Base-by-base conservation (phyloP, 2,113 vertebrate species). In the Dolichotis patagonum region DNA sequence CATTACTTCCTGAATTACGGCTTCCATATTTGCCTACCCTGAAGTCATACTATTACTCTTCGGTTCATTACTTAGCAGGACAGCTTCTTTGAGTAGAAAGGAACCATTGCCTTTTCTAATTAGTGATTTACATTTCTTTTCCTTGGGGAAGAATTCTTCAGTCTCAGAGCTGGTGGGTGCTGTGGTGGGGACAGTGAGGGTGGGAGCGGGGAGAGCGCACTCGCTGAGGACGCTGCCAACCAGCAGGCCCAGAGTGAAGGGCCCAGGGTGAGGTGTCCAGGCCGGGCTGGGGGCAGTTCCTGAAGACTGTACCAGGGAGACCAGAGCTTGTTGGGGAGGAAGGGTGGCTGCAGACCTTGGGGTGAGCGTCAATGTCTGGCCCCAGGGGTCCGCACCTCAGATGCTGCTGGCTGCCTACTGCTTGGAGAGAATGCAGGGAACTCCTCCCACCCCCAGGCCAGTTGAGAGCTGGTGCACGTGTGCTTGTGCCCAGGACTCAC, bases 61-160 rank as follows among this genome's bases (percentile, higher is more conserved):
- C 38, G 85, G 71, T 94, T 96, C 96, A 87, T 96, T 96, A 89
- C 96, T 90, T 96, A 96, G 43, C 84, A 63, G 90, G 95, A 88
- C 73, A 41, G 94, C 62, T 54, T 93, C 94, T 96, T 82, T 35
- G 89, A 93, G 92, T 43, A 49, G 91, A 43, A 93, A 26, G 60
- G 94, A 90, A 43, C 83, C 10, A 0, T 80, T 84, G 95, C 95
- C 73, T 97, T 88, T 96, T 91, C 82, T 89, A 96, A 97, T 97
- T 87, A 93, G 96, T 78, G 90, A 92, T 84, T 81, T 97, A 80
- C 92, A 90, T 96, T 92, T 96, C 58, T 78, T 90, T 81, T 92
- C 97, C 95, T 84, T 69, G 80, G 96, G 95, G 95, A 94, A 60
- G 92, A 88, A 96, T 97, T 28, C 17, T 1, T 96, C 92, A 89